phyloP scores from a whole-genome alignment of 2,113 vertebrate species.

The Arenaria interpres region DNA sequence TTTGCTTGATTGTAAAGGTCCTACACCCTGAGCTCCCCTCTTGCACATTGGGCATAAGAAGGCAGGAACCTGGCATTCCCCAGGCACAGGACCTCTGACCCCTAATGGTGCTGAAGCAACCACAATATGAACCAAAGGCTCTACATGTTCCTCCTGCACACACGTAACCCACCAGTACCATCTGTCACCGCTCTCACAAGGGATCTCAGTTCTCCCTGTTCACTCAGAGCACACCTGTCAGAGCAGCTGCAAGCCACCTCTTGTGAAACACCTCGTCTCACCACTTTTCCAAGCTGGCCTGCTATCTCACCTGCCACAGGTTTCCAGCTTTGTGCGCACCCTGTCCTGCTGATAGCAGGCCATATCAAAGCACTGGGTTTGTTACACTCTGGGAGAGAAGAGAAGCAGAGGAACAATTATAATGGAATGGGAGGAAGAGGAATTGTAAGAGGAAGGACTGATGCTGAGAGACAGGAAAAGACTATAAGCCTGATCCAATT shows the following conservation, averaged over 20 bases:
- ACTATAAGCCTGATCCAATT: conserved; percentile 45
- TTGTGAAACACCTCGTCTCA: not conserved
- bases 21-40: not conserved
- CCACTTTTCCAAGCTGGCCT: not conserved
- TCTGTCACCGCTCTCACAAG: not conserved
- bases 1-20: not conserved
- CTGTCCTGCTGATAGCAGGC: not conserved
- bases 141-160: fast-evolving
- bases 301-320: not conserved
- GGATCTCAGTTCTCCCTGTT: fast-evolving
- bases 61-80: not conserved
- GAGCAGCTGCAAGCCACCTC: not conserved
- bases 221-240: not conserved
- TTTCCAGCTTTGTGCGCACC: not conserved
- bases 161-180: fast-evolving
- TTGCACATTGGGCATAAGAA: not conserved
- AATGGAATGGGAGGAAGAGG: conserved; percentile 43
- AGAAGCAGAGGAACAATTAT: conserved; percentile 23
- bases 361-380: not conserved
- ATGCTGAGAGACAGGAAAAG: conserved; percentile 61
- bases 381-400: not conserved
- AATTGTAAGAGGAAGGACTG: conserved; percentile 56
- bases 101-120: not conserved
- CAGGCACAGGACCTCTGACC: not conserved
- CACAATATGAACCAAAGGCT: not conserved